Conservation (phyloP, 2,797 vertebrate species). For the Tadarida brasiliensis region DNA sequence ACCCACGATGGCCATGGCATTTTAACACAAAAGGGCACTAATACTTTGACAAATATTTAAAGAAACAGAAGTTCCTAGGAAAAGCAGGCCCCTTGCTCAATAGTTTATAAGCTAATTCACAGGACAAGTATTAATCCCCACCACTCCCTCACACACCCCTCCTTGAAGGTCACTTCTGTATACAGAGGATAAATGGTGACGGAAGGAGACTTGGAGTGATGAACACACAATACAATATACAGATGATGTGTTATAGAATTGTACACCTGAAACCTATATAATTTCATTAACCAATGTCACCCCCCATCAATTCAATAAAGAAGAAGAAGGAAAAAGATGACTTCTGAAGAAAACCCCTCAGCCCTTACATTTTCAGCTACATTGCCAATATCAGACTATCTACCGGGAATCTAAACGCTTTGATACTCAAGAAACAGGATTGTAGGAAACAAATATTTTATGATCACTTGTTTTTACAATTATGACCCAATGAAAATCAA, state of each 20-base stretch:
- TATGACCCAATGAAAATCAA: not conserved
- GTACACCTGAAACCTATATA: not conserved
- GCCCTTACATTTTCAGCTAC: not conserved
- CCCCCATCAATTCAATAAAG: not conserved
- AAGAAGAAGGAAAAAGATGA: not conserved
- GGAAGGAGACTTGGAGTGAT: no score
- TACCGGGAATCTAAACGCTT: not conserved
- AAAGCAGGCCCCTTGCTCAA: not conserved
- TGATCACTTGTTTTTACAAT: not conserved
- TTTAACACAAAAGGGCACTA: not conserved
- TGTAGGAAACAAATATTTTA: not conserved
- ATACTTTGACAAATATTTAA: constrained; percentile 18
- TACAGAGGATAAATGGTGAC: not conserved
- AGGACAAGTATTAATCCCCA: not conserved
- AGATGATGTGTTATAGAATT: not conserved
- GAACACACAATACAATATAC: not conserved
- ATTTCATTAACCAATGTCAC: not conserved
- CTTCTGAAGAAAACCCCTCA: not conserved
- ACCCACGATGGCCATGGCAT: not conserved
- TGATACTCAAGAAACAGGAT: not conserved
- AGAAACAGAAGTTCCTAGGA: not conserved
- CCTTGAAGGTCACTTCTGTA: not conserved
- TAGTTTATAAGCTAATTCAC: not conserved
- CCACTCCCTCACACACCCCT: not conserved
- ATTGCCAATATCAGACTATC: not conserved